Evolutionary conservation across 2,888 invertebrate genomes (phyloP).

Genomic region (Macaria notata): DNA sequence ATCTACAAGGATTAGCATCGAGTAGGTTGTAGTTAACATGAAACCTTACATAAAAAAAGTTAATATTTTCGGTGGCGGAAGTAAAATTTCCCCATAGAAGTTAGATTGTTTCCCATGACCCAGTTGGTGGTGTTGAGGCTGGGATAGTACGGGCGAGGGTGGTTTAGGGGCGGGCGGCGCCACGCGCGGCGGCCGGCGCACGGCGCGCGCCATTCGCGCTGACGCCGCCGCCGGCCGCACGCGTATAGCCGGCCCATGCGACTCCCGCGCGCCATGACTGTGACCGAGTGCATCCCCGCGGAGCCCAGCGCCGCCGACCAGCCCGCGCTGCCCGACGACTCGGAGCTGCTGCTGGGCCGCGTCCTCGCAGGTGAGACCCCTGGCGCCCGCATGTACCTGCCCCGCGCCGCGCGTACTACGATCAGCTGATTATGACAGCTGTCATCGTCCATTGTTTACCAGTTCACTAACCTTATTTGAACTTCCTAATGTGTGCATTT

Average conservation of each 20-base stretch:
- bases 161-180: slow-evolving; percentile 50
- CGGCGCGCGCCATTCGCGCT: slow-evolving; percentile 74
- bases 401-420: slow-evolving; percentile 11
- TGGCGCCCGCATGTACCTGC: background rate
- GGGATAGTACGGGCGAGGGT: slow-evolving; percentile 23
- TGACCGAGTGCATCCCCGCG: slow-evolving; percentile 69
- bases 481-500: slow-evolving; percentile 30
- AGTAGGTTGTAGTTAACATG: too few species aligned
- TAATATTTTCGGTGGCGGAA: too few species aligned
- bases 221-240: slow-evolving; percentile 78
- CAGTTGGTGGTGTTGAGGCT: too few species aligned
- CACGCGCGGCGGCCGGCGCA: slow-evolving; percentile 63
- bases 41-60: too few species aligned
- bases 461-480: slow-evolving; percentile 35
- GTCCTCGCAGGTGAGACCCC: slow-evolving; percentile 74
- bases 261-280: slow-evolving; percentile 72
- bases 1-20: too few species aligned
- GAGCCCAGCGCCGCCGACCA: slow-evolving; percentile 47
- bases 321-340: slow-evolving; percentile 52
- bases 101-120: too few species aligned
- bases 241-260: slow-evolving; percentile 72
- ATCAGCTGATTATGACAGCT: slow-evolving; percentile 57
- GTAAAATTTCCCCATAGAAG: too few species aligned
- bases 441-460: slow-evolving; percentile 40
- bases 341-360: slow-evolving; percentile 72